A percentile compares a stretch with the other conserved stretches of the same genome.
These are phyloP conservation scores for Scolopax rusticola DNA, from an alignment of 2,797 vertebrate species.

Conservation along the genomic window DNA sequence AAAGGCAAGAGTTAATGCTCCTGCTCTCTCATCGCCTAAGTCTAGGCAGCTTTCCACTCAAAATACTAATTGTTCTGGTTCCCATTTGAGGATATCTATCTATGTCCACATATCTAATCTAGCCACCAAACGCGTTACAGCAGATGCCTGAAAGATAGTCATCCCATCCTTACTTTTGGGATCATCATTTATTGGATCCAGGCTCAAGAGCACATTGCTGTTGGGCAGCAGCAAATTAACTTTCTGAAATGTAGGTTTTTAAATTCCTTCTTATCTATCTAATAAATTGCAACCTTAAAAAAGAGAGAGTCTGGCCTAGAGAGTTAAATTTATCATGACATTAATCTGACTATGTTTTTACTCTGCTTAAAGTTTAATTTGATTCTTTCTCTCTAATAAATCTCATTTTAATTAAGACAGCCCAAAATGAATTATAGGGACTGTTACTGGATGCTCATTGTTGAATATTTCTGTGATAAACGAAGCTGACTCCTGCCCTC, in stretches of 20 bases:
- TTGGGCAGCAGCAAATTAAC: constrained; percentile 19
- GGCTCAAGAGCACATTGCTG: neutral
- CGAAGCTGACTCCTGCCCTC: constrained; percentile 13
- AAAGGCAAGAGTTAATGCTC: neutral
- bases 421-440: constrained; percentile 37
- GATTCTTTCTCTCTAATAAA: constrained; percentile 61
- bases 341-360: constrained; percentile 59
- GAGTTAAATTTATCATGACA: constrained; percentile 57
- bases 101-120: neutral
- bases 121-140: neutral
- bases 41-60: neutral
- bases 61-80: neutral
- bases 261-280: constrained; percentile 37
- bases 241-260: constrained; percentile 13
- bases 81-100: neutral
- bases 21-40: neutral
- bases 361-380: constrained; percentile 67
- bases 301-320: constrained; percentile 24
- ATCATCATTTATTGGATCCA: neutral
- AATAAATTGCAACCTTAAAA: constrained; percentile 55
- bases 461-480: constrained; percentile 35
- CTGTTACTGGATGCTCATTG: constrained; percentile 5
- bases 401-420: constrained; percentile 65
- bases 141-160: neutral
- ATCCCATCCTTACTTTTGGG: neutral